Percentiles rank a stretch among this genome's conserved stretches.
phyloP scores from a whole-genome alignment of 2,797 vertebrate genomes.

The Galago senegalensis region DNA sequence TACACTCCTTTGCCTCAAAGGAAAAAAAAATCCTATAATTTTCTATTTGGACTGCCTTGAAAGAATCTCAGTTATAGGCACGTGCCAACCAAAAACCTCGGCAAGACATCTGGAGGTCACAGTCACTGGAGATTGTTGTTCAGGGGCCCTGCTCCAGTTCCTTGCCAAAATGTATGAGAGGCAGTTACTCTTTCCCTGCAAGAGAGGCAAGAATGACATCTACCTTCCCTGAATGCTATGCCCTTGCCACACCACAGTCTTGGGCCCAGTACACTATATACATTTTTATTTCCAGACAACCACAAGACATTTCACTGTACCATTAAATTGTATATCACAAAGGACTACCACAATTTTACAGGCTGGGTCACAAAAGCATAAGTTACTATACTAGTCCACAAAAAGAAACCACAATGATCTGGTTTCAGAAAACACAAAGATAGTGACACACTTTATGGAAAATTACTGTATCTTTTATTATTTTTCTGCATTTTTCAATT shows the following conservation, averaged over 20 bases:
- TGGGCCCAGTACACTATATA: background rate
- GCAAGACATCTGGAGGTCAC: background rate
- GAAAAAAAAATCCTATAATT: background rate
- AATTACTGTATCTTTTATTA: background rate
- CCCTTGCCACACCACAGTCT: background rate
- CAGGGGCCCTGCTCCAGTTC: background rate
- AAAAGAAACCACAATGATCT: background rate
- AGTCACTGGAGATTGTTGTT: background rate
- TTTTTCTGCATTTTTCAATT: conserved; percentile 42
- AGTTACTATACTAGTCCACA: background rate
- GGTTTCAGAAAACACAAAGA: background rate
- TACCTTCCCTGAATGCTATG: background rate
- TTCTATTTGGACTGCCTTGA: background rate
- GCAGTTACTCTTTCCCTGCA: background rate
- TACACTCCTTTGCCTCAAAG: background rate
- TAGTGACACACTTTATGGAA: background rate
- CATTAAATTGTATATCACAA: conserved; percentile 18
- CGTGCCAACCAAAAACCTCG: background rate
- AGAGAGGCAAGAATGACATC: background rate
- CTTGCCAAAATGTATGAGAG: background rate
- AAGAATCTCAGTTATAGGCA: conserved; percentile 25
- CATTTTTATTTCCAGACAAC: conserved; percentile 61
- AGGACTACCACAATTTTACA: background rate
- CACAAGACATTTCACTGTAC: conserved; percentile 44
- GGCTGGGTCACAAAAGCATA: conserved; percentile 12